A percentile compares a stretch with the other conserved stretches of the same genome.
These are phyloP conservation scores for Habroteleia sp. DNA, from an alignment of 2,888 invertebrate genomes.

Conservation along the genomic window DNA sequence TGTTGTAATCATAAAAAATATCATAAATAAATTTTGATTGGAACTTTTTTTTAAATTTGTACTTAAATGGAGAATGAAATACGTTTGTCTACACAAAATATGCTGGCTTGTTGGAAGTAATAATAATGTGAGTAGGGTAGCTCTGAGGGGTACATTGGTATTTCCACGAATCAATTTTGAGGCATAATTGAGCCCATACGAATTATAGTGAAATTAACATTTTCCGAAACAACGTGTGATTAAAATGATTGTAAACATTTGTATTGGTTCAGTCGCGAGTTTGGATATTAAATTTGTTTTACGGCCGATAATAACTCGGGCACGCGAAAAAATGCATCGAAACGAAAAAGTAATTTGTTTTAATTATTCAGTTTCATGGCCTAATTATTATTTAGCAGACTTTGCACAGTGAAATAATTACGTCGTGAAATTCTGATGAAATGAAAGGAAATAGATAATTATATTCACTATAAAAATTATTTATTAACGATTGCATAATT, in stretches of 20 bases:
- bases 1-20: too few relatives aligned
- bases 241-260: constrained; percentile 18
- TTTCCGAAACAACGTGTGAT: constrained; percentile 9
- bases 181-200: constrained; percentile 7
- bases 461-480: too few relatives aligned
- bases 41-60: too few relatives aligned
- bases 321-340: not conserved
- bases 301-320: not conserved
- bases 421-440: too few relatives aligned
- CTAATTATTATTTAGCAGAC: too few relatives aligned
- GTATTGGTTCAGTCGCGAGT: not conserved
- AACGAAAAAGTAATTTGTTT: constrained; percentile 5
- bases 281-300: constrained; percentile 1
- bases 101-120: constrained; percentile 4
- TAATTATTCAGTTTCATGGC: not conserved
- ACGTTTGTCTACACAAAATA: not conserved
- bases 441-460: too few relatives aligned
- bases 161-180: constrained; percentile 20
- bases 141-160: not conserved
- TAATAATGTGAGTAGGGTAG: not conserved
- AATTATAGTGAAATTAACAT: constrained; percentile 5
- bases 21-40: too few relatives aligned
- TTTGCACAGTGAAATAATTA: too few relatives aligned
- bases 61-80: too few relatives aligned
- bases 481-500: too few relatives aligned